These are phyloP conservation scores for Notolepis coatsorum DNA, from an alignment of 2,797 vertebrate genomes.

Conservation along the genomic window DNA sequence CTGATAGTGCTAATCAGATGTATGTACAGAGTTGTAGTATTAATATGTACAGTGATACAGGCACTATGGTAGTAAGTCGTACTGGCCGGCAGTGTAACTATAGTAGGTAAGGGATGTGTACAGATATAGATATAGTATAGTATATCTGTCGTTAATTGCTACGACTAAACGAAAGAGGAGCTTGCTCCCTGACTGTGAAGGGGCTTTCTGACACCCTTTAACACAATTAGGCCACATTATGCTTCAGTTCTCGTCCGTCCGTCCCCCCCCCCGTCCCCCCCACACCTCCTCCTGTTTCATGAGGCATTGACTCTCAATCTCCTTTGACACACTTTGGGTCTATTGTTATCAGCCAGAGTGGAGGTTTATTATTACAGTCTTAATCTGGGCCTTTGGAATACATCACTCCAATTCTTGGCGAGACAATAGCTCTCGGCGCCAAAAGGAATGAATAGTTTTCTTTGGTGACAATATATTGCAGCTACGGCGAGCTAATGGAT, in stretches of 20 bases:
- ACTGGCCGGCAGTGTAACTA: no score
- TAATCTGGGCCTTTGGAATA: conserved; percentile 54
- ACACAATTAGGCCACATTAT: conserved; percentile 46
- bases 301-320: conserved; percentile 49
- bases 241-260: conserved; percentile 11
- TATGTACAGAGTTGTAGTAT: no score
- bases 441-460: conserved; percentile 33
- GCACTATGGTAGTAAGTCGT: no score
- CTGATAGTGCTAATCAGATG: no score
- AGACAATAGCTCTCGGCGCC: conserved; percentile 36
- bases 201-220: conserved; percentile 30
- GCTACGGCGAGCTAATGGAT: conserved; percentile 18
- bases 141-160: conserved; percentile 33
- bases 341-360: conserved; percentile 53
- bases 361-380: conserved; percentile 55
- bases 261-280: no score
- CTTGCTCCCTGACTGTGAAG: conserved; percentile 7
- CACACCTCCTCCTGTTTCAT: conserved; percentile 28
- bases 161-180: conserved; percentile 27
- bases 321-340: conserved; percentile 52
- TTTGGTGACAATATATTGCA: conserved; percentile 13
- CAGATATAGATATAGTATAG: no score
- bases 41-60: no score
- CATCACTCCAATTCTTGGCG: conserved; percentile 43
- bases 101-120: no score